phyloP scores from a whole-genome alignment of 2,888 invertebrate species.

The Anthrax anthrax region DNA sequence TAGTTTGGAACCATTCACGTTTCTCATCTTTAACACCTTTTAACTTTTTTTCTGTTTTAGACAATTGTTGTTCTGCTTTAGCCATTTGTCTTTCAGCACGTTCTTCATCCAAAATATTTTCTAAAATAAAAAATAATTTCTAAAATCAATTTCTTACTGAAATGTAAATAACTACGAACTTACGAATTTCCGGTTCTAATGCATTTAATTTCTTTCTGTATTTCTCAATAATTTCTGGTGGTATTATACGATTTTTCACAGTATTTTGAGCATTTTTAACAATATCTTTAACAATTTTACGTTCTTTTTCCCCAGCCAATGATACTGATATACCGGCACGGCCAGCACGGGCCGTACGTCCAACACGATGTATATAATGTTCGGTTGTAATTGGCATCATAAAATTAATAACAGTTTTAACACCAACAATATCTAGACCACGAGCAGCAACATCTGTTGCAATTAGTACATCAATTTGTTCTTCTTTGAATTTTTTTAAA shows the following conservation, averaged over 20 bases:
- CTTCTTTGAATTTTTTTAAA: slow-evolving; percentile 73
- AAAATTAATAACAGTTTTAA: slow-evolving; percentile 94
- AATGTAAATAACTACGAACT: slow-evolving; percentile 17
- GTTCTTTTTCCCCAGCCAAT: slow-evolving; percentile 84
- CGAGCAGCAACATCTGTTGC: slow-evolving; percentile 90
- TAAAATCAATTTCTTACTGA: not conserved
- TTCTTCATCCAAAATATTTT: slow-evolving; percentile 70
- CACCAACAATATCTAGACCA: slow-evolving; percentile 89
- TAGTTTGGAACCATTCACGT: slow-evolving; percentile 77
- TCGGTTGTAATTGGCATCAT: slow-evolving; percentile 87
- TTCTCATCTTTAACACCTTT: slow-evolving; percentile 35
- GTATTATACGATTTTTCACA: slow-evolving; percentile 76
- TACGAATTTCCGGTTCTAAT: slow-evolving; percentile 64
- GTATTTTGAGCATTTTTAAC: slow-evolving; percentile 72
- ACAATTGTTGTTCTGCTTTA: slow-evolving; percentile 71
- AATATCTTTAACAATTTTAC: slow-evolving; percentile 80
- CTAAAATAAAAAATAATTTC: slow-evolving; percentile 20
- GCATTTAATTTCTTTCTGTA: slow-evolving; percentile 58
- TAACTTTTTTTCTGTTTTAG: slow-evolving; percentile 51
- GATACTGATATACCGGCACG: slow-evolving; percentile 88
- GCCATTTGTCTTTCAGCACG: slow-evolving; percentile 66
- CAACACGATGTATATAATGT: slow-evolving; percentile 92
- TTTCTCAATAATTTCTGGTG: slow-evolving; percentile 77
- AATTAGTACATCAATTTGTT: slow-evolving; percentile 70
- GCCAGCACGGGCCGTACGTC: slow-evolving; percentile 92